Evolutionary conservation across 2,888 invertebrate species (phyloP).

Genomic region (Papilio demoleus): DNA sequence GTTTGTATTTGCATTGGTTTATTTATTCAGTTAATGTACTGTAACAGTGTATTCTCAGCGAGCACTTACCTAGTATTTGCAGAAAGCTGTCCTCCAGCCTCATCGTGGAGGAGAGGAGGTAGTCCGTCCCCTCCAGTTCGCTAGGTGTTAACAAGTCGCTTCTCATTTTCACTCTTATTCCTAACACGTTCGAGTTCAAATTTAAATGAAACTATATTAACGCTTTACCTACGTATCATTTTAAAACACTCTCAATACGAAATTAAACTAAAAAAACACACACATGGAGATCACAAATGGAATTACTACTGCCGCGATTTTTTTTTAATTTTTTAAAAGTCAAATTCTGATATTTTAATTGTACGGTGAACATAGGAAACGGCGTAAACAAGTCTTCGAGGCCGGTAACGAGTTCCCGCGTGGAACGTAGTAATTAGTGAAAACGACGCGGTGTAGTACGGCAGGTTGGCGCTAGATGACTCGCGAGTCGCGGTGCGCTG

Average conservation of each 20-base stretch:
- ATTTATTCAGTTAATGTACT: conserved; percentile 23
- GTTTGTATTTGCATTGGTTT: conserved; percentile 5
- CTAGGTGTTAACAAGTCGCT: conserved; percentile 80
- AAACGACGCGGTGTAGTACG: conserved; percentile 50
- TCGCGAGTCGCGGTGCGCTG: conserved; percentile 16
- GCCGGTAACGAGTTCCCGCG: conserved; percentile 65
- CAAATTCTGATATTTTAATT: conserved; percentile 51
- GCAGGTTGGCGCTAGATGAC: conserved; percentile 45
- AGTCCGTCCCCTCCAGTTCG: conserved; percentile 85
- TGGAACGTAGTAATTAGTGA: conserved; percentile 51
- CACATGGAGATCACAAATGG: conserved; percentile 6
- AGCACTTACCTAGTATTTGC: conserved; percentile 84
- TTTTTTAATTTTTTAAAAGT: conserved; percentile 47
- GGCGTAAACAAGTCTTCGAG: conserved; percentile 62
- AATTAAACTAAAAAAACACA: conserved; percentile 25
- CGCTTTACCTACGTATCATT: conserved; percentile 7
- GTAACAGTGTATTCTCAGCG: neutral
- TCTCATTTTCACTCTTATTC: conserved; percentile 68
- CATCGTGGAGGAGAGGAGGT: conserved; percentile 85
- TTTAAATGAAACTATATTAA: conserved; percentile 4
- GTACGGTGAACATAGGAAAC: conserved; percentile 51
- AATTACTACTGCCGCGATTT: conserved; percentile 5
- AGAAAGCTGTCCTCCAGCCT: conserved; percentile 85
- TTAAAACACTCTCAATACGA: conserved; percentile 35
- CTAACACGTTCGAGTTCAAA: conserved; percentile 55